Conservation (phyloP, 2,888 invertebrate genomes). For the Drosophila seclusa region DNA sequence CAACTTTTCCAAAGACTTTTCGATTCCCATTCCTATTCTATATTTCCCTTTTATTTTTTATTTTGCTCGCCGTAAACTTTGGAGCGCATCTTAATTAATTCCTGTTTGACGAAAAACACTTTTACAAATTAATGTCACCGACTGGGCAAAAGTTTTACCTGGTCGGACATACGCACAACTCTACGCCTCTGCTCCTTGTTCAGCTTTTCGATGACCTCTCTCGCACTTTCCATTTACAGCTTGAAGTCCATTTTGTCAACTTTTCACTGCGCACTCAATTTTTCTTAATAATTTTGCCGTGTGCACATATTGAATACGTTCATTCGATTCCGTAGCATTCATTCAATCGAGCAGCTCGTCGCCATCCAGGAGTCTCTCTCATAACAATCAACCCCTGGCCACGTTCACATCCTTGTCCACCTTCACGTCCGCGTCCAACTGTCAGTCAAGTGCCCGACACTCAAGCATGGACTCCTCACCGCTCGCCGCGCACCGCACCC, state of each 20-base stretch:
- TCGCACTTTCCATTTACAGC: not conserved
- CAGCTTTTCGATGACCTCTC: conserved; percentile 48
- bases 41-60: not conserved
- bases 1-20: conserved; percentile 43
- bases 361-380: conserved; percentile 33
- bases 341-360: conserved; percentile 75
- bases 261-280: conserved; percentile 67
- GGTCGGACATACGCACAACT: conserved; percentile 37
- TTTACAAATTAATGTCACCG: conserved; percentile 76
- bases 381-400: conserved; percentile 49
- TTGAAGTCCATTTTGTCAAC: conserved; percentile 75
- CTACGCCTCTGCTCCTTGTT: conserved; percentile 37
- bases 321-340: conserved; percentile 19
- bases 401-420: conserved; percentile 48
- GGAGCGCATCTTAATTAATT: conserved; percentile 83
- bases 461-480: conserved; percentile 46
- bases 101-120: conserved; percentile 83
- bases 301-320: conserved; percentile 75
- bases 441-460: conserved; percentile 74
- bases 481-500: not conserved
- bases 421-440: conserved; percentile 64
- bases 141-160: conserved; percentile 72
- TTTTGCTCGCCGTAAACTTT: conserved; percentile 34
- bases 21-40: conserved; percentile 17
- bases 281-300: conserved; percentile 70